A percentile compares a stretch with the other conserved stretches of the same genome.
These are phyloP conservation scores for Campylomormyrus numenius DNA, from an alignment of 2,113 vertebrate species.

Conservation along the genomic window DNA sequence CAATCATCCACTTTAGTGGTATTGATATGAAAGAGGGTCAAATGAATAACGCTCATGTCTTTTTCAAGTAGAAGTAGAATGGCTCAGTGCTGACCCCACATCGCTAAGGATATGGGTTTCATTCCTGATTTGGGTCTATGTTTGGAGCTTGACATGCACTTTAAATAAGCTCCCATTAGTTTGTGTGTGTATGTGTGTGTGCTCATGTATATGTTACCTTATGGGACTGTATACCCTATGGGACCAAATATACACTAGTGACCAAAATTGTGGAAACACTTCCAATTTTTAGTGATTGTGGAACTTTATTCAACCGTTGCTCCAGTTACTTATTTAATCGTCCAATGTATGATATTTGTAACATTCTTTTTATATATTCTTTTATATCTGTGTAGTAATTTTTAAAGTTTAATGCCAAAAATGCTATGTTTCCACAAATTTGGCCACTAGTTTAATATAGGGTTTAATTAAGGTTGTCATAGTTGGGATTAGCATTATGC, in stretches of 20 bases:
- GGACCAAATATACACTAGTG: not conserved
- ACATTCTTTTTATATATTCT: not conserved
- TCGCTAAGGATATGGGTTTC: not conserved
- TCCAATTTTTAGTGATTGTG: not conserved
- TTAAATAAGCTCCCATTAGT: not conserved
- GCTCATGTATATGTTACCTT: not conserved
- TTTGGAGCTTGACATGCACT: not conserved
- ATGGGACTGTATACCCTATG: not conserved
- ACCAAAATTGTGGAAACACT: not conserved
- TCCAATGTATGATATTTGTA: not conserved
- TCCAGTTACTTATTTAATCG: not conserved
- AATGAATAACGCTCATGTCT: not conserved
- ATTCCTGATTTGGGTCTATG: not conserved
- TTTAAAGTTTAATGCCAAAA: not conserved
- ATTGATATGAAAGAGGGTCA: not conserved
- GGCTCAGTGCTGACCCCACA: not conserved
- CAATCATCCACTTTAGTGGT: not conserved
- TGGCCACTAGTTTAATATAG: not conserved
- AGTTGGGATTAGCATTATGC: not conserved
- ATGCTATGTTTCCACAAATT: too few species aligned
- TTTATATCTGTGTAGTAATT: not conserved
- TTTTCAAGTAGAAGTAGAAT: not conserved
- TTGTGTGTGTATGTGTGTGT: not conserved
- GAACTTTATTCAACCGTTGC: not conserved
- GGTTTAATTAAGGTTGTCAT: not conserved